A percentile compares a stretch with the other conserved stretches of the same genome.
Conservation (phyloP, 2,113 vertebrate species). For the Myrmecobius fasciatus region DNA sequence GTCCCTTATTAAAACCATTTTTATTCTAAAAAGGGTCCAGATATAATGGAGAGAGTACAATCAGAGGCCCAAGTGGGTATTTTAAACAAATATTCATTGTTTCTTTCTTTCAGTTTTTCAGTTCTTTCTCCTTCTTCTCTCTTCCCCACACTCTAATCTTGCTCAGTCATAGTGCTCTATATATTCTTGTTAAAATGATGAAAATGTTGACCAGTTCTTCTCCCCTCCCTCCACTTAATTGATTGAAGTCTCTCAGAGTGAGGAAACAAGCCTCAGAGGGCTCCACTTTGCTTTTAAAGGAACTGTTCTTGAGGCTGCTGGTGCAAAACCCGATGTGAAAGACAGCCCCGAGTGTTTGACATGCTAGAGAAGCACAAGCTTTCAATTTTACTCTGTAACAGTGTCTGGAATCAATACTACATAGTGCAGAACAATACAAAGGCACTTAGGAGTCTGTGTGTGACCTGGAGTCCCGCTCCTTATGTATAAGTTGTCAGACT, state of each 20-base stretch:
- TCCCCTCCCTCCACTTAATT: not conserved
- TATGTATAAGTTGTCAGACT: constrained; percentile 53
- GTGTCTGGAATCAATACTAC: constrained; percentile 88
- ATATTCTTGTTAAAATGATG: constrained; percentile 27
- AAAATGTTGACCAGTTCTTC: constrained; percentile 40
- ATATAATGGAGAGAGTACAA: not conserved
- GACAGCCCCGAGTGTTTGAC: constrained; percentile 60
- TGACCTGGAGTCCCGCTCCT: constrained; percentile 26
- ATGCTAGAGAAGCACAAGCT: constrained; percentile 82
- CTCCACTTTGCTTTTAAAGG: constrained; percentile 31
- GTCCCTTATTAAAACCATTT: not conserved
- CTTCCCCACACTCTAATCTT: not conserved
- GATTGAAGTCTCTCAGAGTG: constrained; percentile 28
- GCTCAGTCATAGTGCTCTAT: not conserved
- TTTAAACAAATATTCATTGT: constrained; percentile 22
- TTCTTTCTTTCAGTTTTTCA: not conserved
- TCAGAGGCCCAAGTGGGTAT: not conserved
- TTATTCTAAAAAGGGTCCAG: not conserved
- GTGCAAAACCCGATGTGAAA: not conserved
- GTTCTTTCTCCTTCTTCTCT: not conserved
- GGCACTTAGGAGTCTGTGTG: constrained; percentile 5
- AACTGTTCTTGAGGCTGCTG: not conserved
- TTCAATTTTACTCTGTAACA: constrained; percentile 84
- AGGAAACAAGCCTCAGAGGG: constrained; percentile 51
- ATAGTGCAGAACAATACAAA: constrained; percentile 78